A percentile compares a stretch with the other conserved stretches of the same genome.
phyloP scores from a whole-genome alignment of 2,797 vertebrate genomes.

The Sarcoramphus papa region DNA sequence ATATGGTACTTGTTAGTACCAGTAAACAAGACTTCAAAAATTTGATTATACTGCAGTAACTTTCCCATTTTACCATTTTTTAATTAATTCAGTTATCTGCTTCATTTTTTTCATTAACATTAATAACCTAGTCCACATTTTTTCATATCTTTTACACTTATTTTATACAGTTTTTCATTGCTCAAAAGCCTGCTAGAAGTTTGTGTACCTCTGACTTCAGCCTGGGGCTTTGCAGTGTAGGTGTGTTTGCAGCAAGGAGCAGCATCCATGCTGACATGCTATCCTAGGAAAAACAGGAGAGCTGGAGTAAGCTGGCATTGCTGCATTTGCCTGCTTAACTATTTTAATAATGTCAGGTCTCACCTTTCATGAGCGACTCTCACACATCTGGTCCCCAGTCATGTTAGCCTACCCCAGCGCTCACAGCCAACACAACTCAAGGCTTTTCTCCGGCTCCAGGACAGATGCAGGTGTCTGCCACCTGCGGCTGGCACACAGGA shows the following conservation, averaged over 20 bases:
- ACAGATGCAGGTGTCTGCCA: background rate
- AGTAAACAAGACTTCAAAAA: background rate
- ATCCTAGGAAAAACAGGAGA: background rate
- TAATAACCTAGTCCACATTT: background rate
- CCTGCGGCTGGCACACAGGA: rapidly evolving
- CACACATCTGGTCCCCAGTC: background rate
- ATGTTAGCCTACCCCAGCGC: rapidly evolving
- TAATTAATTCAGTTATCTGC: background rate
- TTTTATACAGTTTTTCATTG: background rate
- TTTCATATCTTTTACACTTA: background rate
- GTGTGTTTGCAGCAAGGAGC: background rate
- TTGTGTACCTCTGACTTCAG: background rate
- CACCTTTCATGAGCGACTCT: background rate
- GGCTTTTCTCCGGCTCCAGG: background rate
- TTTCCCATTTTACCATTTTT: background rate
- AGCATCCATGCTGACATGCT: background rate
- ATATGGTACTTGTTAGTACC: background rate
- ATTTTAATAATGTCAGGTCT: background rate
- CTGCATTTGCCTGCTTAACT: background rate
- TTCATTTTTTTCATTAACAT: background rate
- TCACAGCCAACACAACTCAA: background rate
- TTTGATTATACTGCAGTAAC: background rate
- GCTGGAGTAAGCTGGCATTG: background rate
- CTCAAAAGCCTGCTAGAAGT: background rate
- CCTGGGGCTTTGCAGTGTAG: background rate